These are phyloP conservation scores for Drosophila ezoana DNA, from an alignment of 2,888 invertebrate genomes.

Conservation along the genomic window DNA sequence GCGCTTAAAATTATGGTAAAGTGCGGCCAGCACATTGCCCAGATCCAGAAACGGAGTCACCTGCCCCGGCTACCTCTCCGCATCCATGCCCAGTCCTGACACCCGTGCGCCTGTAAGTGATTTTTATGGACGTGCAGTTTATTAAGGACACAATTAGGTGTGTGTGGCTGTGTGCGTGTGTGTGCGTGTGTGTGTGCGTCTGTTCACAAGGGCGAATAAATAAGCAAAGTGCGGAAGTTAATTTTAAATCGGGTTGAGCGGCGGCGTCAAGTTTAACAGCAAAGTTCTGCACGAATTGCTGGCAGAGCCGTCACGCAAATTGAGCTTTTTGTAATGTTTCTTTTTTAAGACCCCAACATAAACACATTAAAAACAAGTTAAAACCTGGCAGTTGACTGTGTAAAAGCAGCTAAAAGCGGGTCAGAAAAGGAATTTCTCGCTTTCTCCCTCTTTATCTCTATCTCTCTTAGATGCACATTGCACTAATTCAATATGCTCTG, in stretches of 20 bases:
- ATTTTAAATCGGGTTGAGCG: conserved; percentile 24
- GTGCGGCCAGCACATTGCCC: conserved; percentile 47
- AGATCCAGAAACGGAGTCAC: conserved; percentile 24
- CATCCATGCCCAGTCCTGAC: not conserved
- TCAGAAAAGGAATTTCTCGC: too few relatives aligned
- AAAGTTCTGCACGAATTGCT: conserved; percentile 10
- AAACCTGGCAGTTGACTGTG: not conserved
- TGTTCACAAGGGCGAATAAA: conserved; percentile 19
- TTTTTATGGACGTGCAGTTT: conserved; percentile 66
- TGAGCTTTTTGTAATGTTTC: not conserved
- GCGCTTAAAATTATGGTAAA: conserved; percentile 54
- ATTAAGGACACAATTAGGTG: conserved; percentile 61
- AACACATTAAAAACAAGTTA: not conserved
- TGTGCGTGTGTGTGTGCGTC: not conserved
- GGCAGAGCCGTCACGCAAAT: not conserved
- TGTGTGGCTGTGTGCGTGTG: not conserved
- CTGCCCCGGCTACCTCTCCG: not conserved
- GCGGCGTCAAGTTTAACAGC: conserved; percentile 9
- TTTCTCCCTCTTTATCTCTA: too few relatives aligned
- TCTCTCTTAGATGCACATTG: too few relatives aligned
- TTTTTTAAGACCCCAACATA: not conserved
- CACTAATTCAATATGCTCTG: too few relatives aligned
- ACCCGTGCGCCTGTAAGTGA: conserved; percentile 55
- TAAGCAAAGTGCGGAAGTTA: conserved; percentile 22
- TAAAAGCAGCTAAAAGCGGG: too few relatives aligned